These are phyloP conservation scores for Uloborus plumipes DNA, from an alignment of 2,888 invertebrate species.

Conservation along the genomic window DNA sequence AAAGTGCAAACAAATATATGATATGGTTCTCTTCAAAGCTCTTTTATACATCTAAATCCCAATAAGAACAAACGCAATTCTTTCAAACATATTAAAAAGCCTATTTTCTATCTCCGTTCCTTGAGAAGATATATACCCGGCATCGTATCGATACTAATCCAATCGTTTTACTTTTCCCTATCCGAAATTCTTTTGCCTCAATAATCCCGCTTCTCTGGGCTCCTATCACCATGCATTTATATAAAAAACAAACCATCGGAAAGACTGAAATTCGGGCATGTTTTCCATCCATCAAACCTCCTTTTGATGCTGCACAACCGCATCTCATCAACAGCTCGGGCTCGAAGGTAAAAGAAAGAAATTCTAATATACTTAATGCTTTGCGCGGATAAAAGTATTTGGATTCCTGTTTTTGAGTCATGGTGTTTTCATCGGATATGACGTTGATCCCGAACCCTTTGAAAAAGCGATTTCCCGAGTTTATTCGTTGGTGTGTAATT, in stretches of 20 bases:
- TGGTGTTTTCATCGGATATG: conserved; percentile 25
- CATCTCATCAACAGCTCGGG: conserved; percentile 31
- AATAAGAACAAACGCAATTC: background rate
- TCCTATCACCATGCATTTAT: background rate
- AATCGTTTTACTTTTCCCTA: background rate
- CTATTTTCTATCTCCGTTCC: background rate
- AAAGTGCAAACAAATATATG: no score
- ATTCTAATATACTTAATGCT: conserved; percentile 55
- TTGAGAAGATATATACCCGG: no score
- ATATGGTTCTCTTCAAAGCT: no score
- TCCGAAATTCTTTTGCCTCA: background rate
- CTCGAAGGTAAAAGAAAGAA: conserved; percentile 7
- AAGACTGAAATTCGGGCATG: conserved; percentile 30
- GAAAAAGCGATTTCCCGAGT: no score
- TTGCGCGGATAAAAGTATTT: conserved; percentile 5
- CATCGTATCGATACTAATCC: background rate
- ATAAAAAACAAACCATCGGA: conserved; percentile 18
- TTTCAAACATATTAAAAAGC: background rate
- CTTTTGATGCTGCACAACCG: conserved; percentile 15
- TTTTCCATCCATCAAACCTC: conserved; percentile 36
- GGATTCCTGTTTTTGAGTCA: conserved; percentile 1
- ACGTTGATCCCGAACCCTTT: background rate
- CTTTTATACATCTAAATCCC: no score
- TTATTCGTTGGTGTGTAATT: no score
- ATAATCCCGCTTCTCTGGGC: conserved; percentile 4